Evolutionary conservation across 2,113 vertebrate genomes (phyloP).

Genomic region (Empidonax traillii): DNA sequence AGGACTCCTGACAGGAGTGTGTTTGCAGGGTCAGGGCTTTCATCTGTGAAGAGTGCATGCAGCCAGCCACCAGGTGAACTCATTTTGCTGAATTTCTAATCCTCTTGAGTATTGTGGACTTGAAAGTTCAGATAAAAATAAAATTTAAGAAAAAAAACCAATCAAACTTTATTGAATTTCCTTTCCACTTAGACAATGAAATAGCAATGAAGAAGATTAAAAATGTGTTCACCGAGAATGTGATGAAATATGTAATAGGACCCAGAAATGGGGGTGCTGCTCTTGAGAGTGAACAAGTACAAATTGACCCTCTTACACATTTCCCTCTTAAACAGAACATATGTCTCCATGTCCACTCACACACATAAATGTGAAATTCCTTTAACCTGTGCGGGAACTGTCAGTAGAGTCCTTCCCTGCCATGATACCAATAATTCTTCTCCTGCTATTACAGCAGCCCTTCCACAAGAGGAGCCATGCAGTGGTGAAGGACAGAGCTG

Average conservation of each 20-base stretch:
- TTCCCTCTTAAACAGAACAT: not conserved
- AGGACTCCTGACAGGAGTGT: not conserved
- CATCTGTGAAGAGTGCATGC: not conserved
- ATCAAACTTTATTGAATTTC: slow-evolving; percentile 27
- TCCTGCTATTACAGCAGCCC: not conserved
- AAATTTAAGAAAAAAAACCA: not conserved
- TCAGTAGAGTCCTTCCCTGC: not conserved
- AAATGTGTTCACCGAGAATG: not conserved
- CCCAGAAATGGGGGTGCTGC: not conserved
- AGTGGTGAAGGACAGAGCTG: not conserved
- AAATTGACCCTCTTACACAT: not conserved
- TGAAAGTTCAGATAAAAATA: slow-evolving; percentile 39
- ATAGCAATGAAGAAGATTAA: not conserved
- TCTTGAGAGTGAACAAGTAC: not conserved
- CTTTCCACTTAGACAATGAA: slow-evolving; percentile 24
- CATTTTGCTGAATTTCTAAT: not conserved
- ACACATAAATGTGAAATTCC: not conserved
- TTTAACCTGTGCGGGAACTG: not conserved
- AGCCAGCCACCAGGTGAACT: slow-evolving; percentile 19
- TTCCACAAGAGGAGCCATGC: not conserved
- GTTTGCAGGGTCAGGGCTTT: slow-evolving; percentile 31
- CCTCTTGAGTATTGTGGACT: not conserved
- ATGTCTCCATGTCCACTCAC: not conserved
- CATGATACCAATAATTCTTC: not conserved
- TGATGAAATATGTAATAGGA: not conserved